phyloP scores from a whole-genome alignment of 2,113 vertebrate genomes.

The Planiliza haematocheilus region DNA sequence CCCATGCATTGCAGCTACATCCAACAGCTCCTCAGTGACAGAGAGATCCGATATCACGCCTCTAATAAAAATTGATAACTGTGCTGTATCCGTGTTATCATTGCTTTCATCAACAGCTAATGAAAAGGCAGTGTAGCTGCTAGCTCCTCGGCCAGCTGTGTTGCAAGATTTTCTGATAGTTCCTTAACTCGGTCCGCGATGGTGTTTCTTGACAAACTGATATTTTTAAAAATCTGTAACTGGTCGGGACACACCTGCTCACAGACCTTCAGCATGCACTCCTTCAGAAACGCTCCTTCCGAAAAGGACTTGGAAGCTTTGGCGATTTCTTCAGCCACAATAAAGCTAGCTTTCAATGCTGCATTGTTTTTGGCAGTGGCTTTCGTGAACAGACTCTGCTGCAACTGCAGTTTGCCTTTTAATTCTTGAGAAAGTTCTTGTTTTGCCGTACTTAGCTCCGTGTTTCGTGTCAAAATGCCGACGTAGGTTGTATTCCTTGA shows the following conservation, averaged over 20 bases:
- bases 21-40: neutral
- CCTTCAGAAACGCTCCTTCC: slow-evolving; percentile 38
- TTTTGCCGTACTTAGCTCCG: no score
- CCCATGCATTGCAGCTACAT: no score
- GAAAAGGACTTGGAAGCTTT: slow-evolving; percentile 16
- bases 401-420: slow-evolving; percentile 46
- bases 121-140: slow-evolving; percentile 23
- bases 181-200: slow-evolving; percentile 54
- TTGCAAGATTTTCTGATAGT: slow-evolving; percentile 27
- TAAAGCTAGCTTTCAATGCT: slow-evolving; percentile 61
- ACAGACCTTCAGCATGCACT: slow-evolving; percentile 61
- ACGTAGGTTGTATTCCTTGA: no score
- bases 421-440: slow-evolving; percentile 53
- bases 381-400: slow-evolving; percentile 29
- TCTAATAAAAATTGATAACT: slow-evolving; percentile 36
- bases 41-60: neutral
- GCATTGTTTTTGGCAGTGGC: slow-evolving; percentile 55
- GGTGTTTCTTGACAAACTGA: slow-evolving; percentile 73
- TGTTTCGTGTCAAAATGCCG: no score
- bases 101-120: slow-evolving; percentile 49
- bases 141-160: slow-evolving; percentile 51
- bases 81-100: slow-evolving; percentile 2
- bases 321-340: slow-evolving; percentile 60
- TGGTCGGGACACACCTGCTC: slow-evolving; percentile 64
- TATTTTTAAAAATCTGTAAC: slow-evolving; percentile 59